Evolutionary conservation across 2,888 invertebrate species (phyloP).

Genomic region (Caenorhabditis japonica): DNA sequence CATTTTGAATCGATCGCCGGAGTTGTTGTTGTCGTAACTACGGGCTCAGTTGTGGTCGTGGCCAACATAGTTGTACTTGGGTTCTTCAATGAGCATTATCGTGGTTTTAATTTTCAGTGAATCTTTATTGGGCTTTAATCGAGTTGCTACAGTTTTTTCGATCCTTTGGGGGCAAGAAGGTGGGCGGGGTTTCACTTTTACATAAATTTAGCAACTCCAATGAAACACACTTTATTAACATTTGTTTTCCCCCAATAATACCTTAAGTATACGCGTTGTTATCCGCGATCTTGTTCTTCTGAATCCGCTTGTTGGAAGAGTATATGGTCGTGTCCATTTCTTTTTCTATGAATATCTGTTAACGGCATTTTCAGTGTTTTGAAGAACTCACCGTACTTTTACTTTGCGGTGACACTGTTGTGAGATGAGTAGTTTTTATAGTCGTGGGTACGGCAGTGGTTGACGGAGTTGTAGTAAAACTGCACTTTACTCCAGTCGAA

Average conservation of each 20-base stretch:
- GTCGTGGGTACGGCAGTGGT: constrained; percentile 67
- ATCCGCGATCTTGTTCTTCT: constrained; percentile 48
- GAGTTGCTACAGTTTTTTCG: too few relatives aligned
- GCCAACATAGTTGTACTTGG: constrained; percentile 34
- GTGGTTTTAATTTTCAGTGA: too few relatives aligned
- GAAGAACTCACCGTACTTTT: constrained; percentile 14
- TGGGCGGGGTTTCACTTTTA: too few relatives aligned
- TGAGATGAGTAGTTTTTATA: constrained; percentile 55
- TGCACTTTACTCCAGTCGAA: constrained; percentile 71
- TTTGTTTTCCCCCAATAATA: too few relatives aligned
- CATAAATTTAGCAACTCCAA: too few relatives aligned
- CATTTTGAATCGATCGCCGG: constrained; percentile 59
- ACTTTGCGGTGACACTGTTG: constrained; percentile 52
- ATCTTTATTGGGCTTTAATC: too few relatives aligned
- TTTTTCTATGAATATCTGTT: constrained; percentile 54
- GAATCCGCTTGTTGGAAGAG: constrained; percentile 60
- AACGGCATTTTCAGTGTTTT: background rate
- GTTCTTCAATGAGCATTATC: too few relatives aligned
- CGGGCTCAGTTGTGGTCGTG: constrained; percentile 51
- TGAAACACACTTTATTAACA: too few relatives aligned
- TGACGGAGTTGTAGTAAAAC: constrained; percentile 67
- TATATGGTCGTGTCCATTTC: constrained; percentile 53
- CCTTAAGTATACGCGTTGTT: too few relatives aligned
- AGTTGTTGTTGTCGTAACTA: constrained; percentile 52
- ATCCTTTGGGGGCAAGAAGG: too few relatives aligned